Conservation (phyloP, 92 coral and sea anemone genomes). For the Porites divaricata region DNA sequence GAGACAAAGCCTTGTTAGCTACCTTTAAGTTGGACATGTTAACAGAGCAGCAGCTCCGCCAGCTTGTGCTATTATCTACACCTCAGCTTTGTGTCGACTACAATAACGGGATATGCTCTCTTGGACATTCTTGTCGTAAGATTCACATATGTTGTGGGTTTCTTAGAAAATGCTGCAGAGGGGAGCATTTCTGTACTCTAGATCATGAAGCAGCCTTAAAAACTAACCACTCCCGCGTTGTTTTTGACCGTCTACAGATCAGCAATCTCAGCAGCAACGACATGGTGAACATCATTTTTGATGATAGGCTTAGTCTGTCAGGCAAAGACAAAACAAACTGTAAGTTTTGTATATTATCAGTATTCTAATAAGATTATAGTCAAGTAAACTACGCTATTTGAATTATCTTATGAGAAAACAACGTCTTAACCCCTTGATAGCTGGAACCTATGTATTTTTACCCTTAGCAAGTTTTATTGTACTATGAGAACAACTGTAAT, state of each 20-base stretch:
- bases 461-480: no score
- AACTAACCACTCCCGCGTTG: slow-evolving; percentile 37
- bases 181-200: slow-evolving; percentile 40
- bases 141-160: slow-evolving; percentile 72
- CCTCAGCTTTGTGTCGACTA: slow-evolving; percentile 63
- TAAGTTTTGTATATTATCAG: not conserved
- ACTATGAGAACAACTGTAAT: no score
- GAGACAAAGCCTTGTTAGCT: slow-evolving; percentile 20
- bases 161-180: slow-evolving; percentile 53
- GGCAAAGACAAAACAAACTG: not conserved
- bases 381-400: no score
- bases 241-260: slow-evolving; percentile 20
- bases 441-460: no score
- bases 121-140: slow-evolving; percentile 34
- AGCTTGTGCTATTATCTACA: slow-evolving; percentile 38
- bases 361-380: no score
- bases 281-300: slow-evolving; percentile 44
- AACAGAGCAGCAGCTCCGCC: slow-evolving; percentile 47
- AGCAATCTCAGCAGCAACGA: not conserved
- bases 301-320: slow-evolving; percentile 31
- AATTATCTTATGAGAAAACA: no score
- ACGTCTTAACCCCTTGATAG: no score
- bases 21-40: slow-evolving; percentile 40
- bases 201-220: slow-evolving; percentile 60
- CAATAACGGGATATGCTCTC: slow-evolving; percentile 40